These are phyloP conservation scores for Yponomeuta plumbellus DNA, from an alignment of 2,888 invertebrate genomes.

Conservation along the genomic window DNA sequence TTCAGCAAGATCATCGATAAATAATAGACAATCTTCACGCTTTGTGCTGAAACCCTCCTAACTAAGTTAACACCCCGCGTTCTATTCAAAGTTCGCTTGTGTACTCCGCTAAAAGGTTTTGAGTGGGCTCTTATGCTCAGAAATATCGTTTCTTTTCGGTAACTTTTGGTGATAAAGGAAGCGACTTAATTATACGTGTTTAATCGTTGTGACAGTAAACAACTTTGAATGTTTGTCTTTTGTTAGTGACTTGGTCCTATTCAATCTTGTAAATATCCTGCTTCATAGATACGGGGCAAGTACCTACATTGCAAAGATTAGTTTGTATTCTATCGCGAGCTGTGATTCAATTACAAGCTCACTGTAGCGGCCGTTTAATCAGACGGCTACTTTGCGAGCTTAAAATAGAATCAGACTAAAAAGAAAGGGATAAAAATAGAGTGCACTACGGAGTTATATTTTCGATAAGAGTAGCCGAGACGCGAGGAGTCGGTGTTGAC, in stretches of 20 bases:
- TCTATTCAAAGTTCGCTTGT: conserved; percentile 6
- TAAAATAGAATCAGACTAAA: background rate
- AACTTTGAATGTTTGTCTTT: background rate
- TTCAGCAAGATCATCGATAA: background rate
- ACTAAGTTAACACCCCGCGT: conserved; percentile 1
- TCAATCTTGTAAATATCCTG: background rate
- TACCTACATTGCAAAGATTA: background rate
- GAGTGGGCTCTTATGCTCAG: conserved; percentile 2
- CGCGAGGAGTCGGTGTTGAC: conserved; percentile 40
- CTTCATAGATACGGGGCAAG: background rate
- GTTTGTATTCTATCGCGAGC: background rate
- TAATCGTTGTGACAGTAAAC: background rate
- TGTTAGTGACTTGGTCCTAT: background rate
- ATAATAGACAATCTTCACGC: background rate
- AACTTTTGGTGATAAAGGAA: background rate
- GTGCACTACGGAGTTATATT: background rate
- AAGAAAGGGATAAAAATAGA: background rate
- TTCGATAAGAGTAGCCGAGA: conserved; percentile 23
- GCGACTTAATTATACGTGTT: background rate
- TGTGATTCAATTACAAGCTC: background rate
- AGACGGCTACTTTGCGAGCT: background rate
- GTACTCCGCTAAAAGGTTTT: conserved; percentile 6
- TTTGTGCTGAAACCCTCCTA: conserved; percentile 2
- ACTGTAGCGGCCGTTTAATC: background rate
- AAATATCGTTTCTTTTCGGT: background rate